phyloP scores from a whole-genome alignment of 2,113 vertebrate species.

The Pogona vitticeps region DNA sequence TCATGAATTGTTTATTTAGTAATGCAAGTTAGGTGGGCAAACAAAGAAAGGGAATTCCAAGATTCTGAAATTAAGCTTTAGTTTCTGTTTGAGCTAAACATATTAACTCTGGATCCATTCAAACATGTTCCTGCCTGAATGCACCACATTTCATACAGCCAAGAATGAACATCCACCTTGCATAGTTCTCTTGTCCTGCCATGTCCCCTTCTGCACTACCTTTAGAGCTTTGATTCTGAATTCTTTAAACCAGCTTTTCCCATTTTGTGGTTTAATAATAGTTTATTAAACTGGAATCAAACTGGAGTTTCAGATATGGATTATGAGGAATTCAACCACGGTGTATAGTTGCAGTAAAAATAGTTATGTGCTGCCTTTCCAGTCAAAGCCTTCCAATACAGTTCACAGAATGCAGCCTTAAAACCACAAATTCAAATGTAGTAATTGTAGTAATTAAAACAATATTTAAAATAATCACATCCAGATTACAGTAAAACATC shows the following conservation, averaged over 20 bases:
- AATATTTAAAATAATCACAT: background rate
- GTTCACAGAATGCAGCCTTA: too few species aligned
- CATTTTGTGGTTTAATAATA: background rate
- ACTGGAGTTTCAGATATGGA: too few species aligned
- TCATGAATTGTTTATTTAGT: background rate
- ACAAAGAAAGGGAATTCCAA: background rate
- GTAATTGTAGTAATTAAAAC: background rate
- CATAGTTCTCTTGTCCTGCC: background rate
- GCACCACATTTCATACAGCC: background rate
- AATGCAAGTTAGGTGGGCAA: background rate
- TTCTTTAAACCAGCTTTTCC: background rate
- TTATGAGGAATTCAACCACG: too few species aligned
- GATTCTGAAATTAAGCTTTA: constrained; percentile 5
- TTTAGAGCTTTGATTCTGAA: background rate
- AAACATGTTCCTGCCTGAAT: background rate
- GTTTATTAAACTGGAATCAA: background rate
- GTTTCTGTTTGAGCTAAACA: background rate
- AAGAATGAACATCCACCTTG: background rate
- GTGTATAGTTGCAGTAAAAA: too few species aligned
- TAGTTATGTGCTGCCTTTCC: too few species aligned
- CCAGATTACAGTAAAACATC: too few species aligned
- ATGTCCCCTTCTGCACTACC: background rate
- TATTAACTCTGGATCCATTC: background rate
- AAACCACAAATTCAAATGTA: too few species aligned
- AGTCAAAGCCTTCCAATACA: too few species aligned